phyloP scores from a whole-genome alignment of 2,797 vertebrate genomes.

The Premnoplex brunnescens region DNA sequence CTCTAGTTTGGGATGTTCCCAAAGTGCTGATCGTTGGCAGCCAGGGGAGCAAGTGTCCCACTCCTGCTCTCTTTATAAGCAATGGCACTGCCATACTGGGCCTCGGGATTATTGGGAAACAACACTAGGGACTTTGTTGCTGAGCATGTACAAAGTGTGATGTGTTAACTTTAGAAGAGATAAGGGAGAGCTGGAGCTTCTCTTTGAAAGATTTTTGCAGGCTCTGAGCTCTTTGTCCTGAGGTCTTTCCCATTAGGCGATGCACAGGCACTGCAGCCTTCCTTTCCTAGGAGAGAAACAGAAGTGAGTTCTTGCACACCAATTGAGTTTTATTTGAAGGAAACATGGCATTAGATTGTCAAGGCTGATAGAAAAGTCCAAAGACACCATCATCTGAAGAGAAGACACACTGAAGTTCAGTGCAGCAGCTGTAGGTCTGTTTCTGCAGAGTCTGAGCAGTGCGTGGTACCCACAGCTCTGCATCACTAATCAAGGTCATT shows the following conservation, averaged over 20 bases:
- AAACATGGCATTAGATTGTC: background rate
- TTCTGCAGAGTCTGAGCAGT: background rate
- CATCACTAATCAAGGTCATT: background rate
- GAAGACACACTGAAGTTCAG: accelerated
- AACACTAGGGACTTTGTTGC: background rate
- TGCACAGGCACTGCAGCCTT: accelerated
- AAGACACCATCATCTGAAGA: background rate
- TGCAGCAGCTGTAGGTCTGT: background rate
- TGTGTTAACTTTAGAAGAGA: background rate
- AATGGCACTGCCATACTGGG: accelerated
- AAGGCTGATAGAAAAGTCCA: background rate
- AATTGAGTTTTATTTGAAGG: background rate
- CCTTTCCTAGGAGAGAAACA: background rate
- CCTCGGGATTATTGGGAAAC: background rate
- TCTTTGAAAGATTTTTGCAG: background rate
- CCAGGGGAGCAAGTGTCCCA: background rate
- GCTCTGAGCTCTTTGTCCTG: background rate
- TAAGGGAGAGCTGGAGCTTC: background rate
- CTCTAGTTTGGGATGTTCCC: background rate
- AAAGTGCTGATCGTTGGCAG: background rate
- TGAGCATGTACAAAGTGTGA: background rate
- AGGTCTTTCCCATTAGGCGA: background rate
- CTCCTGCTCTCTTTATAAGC: background rate
- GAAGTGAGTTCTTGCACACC: background rate
- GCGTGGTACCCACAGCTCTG: accelerated